phyloP scores from a whole-genome alignment of 1,140 invertebrate species.

The Drosophila melanogaster region Release_6_plus_ISO1_MT NT_033777.3:7433001-7433500 shows the following conservation, averaged over 20 bases:
- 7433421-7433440: background rate
- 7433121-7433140: conserved; percentile 20
- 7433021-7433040: conserved; percentile 17
- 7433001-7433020: conserved; percentile 27
- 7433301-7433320: conserved; percentile 47
- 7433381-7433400: background rate
- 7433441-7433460: no score
- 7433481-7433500: background rate
- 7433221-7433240: conserved; percentile 81
- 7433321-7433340: conserved; percentile 26
- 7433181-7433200: conserved; percentile 19
- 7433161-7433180: conserved; percentile 10
- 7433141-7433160: conserved; percentile 18
- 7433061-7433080: conserved; percentile 83
- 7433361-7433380: conserved; percentile 6
- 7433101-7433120: conserved; percentile 51
- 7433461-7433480: no score
- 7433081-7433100: conserved; percentile 79
- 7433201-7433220: conserved; percentile 77
- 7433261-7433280: conserved; percentile 14
- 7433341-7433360: conserved; percentile 13
- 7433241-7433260: conserved; percentile 68
- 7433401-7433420: background rate
- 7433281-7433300: conserved; percentile 22
- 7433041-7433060: conserved; percentile 80